A percentile compares a stretch with the other conserved stretches of the same genome.
These are phyloP conservation scores for Aspidiotus rigidus DNA, from an alignment of 2,888 invertebrate genomes.

Conservation along the genomic window DNA sequence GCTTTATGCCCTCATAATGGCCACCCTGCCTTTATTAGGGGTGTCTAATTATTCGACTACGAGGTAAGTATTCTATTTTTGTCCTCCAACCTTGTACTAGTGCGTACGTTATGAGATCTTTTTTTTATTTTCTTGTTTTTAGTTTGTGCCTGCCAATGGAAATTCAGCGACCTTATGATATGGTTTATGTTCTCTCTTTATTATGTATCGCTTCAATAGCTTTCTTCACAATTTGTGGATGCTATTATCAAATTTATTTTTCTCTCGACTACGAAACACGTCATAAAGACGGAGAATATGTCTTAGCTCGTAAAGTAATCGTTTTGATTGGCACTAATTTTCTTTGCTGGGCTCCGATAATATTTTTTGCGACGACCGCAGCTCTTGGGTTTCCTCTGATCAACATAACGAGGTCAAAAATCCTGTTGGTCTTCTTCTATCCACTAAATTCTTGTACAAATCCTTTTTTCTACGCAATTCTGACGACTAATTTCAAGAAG, in stretches of 20 bases:
- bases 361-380: conserved; percentile 79
- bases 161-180: conserved; percentile 57
- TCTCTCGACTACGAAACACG: conserved; percentile 52
- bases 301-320: conserved; percentile 82
- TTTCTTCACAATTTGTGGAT: conserved; percentile 71
- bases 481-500: conserved; percentile 75
- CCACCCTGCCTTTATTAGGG: conserved; percentile 68
- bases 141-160: conserved; percentile 85
- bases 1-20: conserved; percentile 67
- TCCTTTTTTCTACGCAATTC: conserved; percentile 82
- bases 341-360: conserved; percentile 77
- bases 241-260: conserved; percentile 77
- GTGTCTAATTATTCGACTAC: conserved; percentile 83
- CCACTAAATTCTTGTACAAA: conserved; percentile 87
- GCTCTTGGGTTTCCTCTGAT: conserved; percentile 74
- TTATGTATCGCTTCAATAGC: conserved; percentile 69
- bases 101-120: neutral
- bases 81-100: neutral
- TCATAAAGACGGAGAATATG: conserved; percentile 53
- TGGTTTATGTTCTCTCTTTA: conserved; percentile 62
- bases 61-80: conserved; percentile 45
- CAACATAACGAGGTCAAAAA: conserved; percentile 68
- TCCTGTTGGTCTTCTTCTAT: conserved; percentile 79
- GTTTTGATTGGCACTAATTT: conserved; percentile 76
- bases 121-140: conserved; percentile 27